Evolutionary conservation across 2,113 vertebrate species (phyloP), one percentile per base, ranked within the genome.

Genomic region (Formicarius rufipectus): DNA sequence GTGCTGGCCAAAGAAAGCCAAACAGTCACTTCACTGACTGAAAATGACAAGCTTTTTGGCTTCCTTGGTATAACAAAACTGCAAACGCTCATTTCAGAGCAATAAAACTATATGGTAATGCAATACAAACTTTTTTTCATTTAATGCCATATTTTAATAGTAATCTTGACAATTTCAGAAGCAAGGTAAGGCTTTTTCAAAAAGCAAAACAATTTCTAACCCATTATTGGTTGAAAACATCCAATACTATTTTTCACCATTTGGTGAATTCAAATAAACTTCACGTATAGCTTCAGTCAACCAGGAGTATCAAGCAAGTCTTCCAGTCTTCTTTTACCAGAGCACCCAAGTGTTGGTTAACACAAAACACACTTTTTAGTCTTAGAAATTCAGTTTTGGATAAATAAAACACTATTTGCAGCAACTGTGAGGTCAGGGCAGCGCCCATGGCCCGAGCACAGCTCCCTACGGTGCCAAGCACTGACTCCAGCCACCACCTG

Each of bases 1-100:
- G 37, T 4, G 20, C 40, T 68, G 40, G 85, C 85, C 90, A 95
- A 94, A 85, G 58, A 95, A 84, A 96, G 71, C 50, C n/a, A 44
- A 85, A 52, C 15, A 87, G 64, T 74, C 35, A 63, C 52, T 86
- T 77, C 55, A 66, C 37, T 66, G 50, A 74, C 68, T 71, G 55
- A 69, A 91, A 89, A 74, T 47, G 12, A 81, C 73, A 71, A 71
- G 42, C 9, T 67, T 96, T 87, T 81, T 67, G 31, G 87, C 56
- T 90, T 90, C 35, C 66, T 75, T 75, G 14, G 62, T 40, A 62
- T 79, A 93, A 91, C 33, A 87, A 78, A 94, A 67, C 47, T 47
- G 47, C 75, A 95, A 87, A 75, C n/a, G 13, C 11, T 60, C 6
- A 56, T 72, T 88, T 85, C 59, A 66, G 63, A 73, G 31, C 21